Conservation (phyloP, 2,113 vertebrate species). For the Peromyscus maniculatus region DNA sequence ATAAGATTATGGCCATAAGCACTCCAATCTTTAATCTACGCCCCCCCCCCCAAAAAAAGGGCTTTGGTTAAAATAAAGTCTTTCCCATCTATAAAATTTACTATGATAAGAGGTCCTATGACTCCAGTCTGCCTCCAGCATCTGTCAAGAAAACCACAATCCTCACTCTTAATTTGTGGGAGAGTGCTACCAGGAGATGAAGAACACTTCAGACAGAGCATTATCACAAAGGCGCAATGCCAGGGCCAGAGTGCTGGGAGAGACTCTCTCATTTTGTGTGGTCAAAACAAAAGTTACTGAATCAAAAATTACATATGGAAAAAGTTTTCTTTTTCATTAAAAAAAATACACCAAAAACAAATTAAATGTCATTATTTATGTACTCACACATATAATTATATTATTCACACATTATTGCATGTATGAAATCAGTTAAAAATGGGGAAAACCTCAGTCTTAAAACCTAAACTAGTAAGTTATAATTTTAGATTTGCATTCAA, state of each 20-base stretch:
- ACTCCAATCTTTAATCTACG: constrained; percentile 48
- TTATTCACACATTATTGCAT: background rate
- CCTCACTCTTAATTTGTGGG: constrained; percentile 70
- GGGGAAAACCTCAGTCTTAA: background rate
- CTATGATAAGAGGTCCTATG: constrained; percentile 82
- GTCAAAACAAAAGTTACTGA: constrained; percentile 20
- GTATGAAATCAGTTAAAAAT: constrained; percentile 1
- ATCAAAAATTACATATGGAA: constrained; percentile 45
- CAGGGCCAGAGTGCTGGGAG: constrained; percentile 27
- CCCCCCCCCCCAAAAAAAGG: background rate
- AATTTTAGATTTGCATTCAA: constrained; percentile 28
- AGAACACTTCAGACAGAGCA: constrained; percentile 43
- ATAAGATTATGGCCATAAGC: constrained; percentile 41
- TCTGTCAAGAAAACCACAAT: constrained; percentile 86
- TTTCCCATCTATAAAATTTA: constrained; percentile 81
- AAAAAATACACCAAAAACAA: constrained; percentile 47
- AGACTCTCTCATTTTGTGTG: background rate
- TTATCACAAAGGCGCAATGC: constrained; percentile 44
- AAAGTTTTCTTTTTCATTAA: background rate
- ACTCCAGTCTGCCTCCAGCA: constrained; percentile 83
- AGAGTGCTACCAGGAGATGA: constrained; percentile 81
- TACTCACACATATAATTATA: no score
- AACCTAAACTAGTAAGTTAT: constrained; percentile 16
- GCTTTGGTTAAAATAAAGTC: constrained; percentile 66
- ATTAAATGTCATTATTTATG: background rate